Conservation (phyloP, 2,888 invertebrate genomes). For the Tipula unca region DNA sequence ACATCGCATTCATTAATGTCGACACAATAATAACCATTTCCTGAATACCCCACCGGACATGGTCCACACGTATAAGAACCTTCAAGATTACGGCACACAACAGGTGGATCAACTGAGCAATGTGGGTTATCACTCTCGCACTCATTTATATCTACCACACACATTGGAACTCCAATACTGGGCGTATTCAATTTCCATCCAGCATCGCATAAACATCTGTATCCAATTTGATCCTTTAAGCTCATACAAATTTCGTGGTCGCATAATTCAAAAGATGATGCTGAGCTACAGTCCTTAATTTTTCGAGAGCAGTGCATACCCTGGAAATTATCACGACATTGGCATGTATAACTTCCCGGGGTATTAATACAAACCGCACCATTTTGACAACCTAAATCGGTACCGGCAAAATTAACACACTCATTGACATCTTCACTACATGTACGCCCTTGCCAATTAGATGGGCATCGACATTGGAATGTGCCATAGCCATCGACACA, state of each 20-base stretch:
- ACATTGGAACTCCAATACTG: conserved; percentile 51
- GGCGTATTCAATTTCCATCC: conserved; percentile 72
- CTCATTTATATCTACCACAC: conserved; percentile 81
- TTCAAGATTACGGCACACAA: conserved; percentile 78
- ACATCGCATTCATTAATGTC: conserved; percentile 84
- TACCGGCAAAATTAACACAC: conserved; percentile 68
- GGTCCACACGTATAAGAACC: conserved; percentile 81
- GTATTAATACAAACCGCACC: conserved; percentile 75
- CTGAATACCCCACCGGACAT: conserved; percentile 81
- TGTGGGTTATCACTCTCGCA: conserved; percentile 58
- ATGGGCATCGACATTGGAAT: conserved; percentile 65
- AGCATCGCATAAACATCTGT: conserved; percentile 72
- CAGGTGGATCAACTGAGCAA: conserved; percentile 72
- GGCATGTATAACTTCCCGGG: conserved; percentile 73
- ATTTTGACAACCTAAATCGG: conserved; percentile 88
- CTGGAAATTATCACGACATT: conserved; percentile 67
- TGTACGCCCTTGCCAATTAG: conserved; percentile 66
- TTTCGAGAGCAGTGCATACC: conserved; percentile 76
- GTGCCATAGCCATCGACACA: conserved; percentile 64
- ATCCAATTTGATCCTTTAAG: conserved; percentile 53
- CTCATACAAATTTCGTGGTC: conserved; percentile 80
- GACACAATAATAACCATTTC: conserved; percentile 75
- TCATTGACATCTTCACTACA: conserved; percentile 83
- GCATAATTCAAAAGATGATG: conserved; percentile 67
- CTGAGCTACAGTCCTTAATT: conserved; percentile 62